Evolutionary conservation across 1,140 invertebrate genomes (phyloP), one percentile per base, ranked within the genome.

Genomic region (Octopus sinensis): DNA sequence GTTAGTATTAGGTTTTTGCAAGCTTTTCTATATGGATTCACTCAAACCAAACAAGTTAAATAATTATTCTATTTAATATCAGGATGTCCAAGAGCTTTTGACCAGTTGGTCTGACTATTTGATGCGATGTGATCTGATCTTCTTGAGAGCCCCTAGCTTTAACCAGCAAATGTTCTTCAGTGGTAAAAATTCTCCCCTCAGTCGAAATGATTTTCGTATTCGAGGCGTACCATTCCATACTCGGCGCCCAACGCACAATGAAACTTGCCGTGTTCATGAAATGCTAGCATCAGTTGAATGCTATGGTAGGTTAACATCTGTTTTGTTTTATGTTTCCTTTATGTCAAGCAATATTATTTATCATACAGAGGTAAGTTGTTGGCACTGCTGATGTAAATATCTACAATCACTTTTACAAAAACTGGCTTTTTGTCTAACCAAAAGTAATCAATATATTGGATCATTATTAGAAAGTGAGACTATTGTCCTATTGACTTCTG

Each of bases 181-280:
- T 30, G 95, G 95, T 30, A 94, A 94, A 86, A 93, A 92, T 82
- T 93, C 95, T 4, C 90, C 93, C 3, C 88, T 96, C 12, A 92
- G 93, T 83, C 93, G 93, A 88, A 94, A 95, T 87, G 95, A 96
- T 87, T 73, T 86, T 7, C 91, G 95, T 81, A 89, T 97, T 12
- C 90, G 95, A 87, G 93, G 92, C 68, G 92, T 97, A 84, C 96
- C 96, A 6, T 96, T 97, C 90, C 93, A 94, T 3, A 96, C 96
- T 0, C 92, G 94, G 84, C 92, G 95, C 85, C 94, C 96, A 5
- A 96, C 95, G 4, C 95, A 94, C 84, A 94, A 93, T 80, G 96
- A 97, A 92, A 93, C 96, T 0, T 93, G 94, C 88, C 91, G 95
- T 81, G 94, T 96, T 3, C 93, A 95, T 87, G 92, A 93, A 68